Evolutionary conservation across 2,113 vertebrate species (phyloP).

Genomic region (Rousettus leschenaultii): DNA sequence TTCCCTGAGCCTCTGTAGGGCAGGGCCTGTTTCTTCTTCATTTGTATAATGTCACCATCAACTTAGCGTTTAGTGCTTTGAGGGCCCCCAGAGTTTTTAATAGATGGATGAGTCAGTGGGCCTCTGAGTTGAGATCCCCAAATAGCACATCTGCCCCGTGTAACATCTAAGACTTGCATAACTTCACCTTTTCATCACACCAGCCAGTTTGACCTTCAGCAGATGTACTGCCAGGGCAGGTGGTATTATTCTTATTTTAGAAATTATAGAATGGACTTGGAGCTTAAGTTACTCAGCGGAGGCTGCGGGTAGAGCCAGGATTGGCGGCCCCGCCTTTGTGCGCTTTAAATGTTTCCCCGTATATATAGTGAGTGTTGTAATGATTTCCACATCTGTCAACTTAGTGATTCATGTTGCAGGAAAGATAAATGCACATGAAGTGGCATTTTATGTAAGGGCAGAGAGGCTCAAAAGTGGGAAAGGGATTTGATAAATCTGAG

Average conservation of each 20-base stretch:
- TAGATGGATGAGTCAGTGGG: constrained; percentile 38
- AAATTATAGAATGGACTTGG: constrained; percentile 15
- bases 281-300: constrained; percentile 22
- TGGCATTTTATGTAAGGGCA: not conserved
- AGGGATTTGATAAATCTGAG: not conserved
- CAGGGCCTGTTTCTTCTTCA: not conserved
- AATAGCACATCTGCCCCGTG: not conserved
- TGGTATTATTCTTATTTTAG: constrained; percentile 54
- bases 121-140: constrained; percentile 12
- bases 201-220: constrained; percentile 10
- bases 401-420: not conserved
- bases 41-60: not conserved
- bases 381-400: not conserved
- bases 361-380: not conserved
- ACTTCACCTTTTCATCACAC: not conserved
- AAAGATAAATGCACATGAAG: not conserved
- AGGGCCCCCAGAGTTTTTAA: constrained; percentile 28
- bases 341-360: not conserved
- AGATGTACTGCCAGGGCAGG: constrained; percentile 36
- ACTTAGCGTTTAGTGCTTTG: not conserved
- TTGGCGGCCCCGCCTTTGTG: not conserved
- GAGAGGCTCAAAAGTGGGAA: not conserved
- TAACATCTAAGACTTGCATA: not conserved
- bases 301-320: not conserved
- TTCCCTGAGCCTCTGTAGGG: not conserved